Evolutionary conservation across 2,888 invertebrate genomes (phyloP).

Genomic region (Ophion costatus): DNA sequence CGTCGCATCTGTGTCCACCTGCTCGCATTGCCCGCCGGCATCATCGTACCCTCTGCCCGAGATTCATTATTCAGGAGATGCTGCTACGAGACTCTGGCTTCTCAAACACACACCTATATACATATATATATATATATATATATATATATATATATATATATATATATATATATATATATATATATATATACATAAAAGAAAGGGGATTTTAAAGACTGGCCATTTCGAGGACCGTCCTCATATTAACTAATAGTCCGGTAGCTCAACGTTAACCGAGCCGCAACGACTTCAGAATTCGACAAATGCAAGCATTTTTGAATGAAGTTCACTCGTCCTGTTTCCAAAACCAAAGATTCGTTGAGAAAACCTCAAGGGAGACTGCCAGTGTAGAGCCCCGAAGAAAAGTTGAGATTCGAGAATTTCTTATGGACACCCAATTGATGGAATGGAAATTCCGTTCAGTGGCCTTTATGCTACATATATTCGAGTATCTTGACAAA

Average conservation of each 20-base stretch:
- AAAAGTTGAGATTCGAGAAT: too few relatives aligned
- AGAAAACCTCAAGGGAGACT: background rate
- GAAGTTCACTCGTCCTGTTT: background rate
- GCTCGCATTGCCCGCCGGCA: constrained; percentile 57
- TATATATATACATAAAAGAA: background rate
- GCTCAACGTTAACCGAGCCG: background rate
- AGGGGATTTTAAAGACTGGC: background rate
- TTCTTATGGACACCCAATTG: too few relatives aligned
- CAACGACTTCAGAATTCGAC: background rate
- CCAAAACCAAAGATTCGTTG: background rate
- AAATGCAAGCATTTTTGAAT: background rate
- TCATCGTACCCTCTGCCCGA: constrained; percentile 14
- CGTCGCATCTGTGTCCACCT: constrained; percentile 67
- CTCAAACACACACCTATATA: constrained; percentile 4
- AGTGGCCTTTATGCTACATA: too few relatives aligned
- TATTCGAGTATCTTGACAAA: too few relatives aligned
- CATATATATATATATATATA: background rate
- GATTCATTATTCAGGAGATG: constrained; percentile 66
- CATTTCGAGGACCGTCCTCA: background rate
- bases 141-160: too few relatives aligned
- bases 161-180: too few relatives aligned
- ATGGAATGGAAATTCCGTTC: too few relatives aligned
- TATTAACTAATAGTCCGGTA: background rate
- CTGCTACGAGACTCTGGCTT: constrained; percentile 49
- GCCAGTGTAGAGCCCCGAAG: background rate